These are phyloP conservation scores for Drosophila neoperkinsi DNA, from an alignment of 2,888 invertebrate genomes.

Conservation along the genomic window DNA sequence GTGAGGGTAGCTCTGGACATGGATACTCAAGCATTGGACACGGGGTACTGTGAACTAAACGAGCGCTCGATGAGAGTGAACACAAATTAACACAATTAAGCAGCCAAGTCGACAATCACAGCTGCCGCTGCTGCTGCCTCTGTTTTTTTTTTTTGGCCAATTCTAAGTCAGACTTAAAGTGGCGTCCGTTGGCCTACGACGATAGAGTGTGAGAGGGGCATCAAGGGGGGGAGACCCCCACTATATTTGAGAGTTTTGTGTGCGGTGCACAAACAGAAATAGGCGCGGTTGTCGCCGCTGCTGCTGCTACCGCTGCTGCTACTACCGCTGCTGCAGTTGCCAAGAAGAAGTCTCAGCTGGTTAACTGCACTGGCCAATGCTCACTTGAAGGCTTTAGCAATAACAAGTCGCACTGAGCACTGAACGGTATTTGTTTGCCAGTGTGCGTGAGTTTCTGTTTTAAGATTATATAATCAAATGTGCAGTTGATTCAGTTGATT, in stretches of 20 bases:
- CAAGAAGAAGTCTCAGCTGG: conserved; percentile 65
- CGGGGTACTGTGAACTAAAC: conserved; percentile 13
- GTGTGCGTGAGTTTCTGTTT: conserved; percentile 38
- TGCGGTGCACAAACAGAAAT: conserved; percentile 58
- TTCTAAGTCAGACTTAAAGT: conserved; percentile 45
- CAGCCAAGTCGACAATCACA: conserved; percentile 40
- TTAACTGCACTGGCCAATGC: conserved; percentile 35
- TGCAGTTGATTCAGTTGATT: conserved; percentile 53
- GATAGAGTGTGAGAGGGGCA: background rate
- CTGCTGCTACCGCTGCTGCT: conserved; percentile 21
- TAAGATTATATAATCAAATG: conserved; percentile 67
- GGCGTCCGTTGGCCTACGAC: conserved; percentile 1
- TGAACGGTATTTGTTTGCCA: conserved; percentile 1
- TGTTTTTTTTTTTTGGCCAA: conserved; percentile 35
- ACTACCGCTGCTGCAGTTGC: conserved; percentile 35
- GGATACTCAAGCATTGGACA: conserved; percentile 36
- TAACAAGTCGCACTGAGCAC: conserved; percentile 44
- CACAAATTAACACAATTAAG: conserved; percentile 73
- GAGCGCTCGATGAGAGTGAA: conserved; percentile 52
- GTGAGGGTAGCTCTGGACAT: conserved; percentile 39
- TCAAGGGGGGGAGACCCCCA: background rate
- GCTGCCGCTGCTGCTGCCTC: background rate
- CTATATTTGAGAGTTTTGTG: conserved; percentile 44
- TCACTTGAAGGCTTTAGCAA: conserved; percentile 60
- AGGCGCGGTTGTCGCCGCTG: conserved; percentile 57